Percentiles rank a stretch among this genome's conserved stretches.
Evolutionary conservation across 2,888 invertebrate genomes (phyloP).

Genomic region (Cremastobaeus sp.): DNA sequence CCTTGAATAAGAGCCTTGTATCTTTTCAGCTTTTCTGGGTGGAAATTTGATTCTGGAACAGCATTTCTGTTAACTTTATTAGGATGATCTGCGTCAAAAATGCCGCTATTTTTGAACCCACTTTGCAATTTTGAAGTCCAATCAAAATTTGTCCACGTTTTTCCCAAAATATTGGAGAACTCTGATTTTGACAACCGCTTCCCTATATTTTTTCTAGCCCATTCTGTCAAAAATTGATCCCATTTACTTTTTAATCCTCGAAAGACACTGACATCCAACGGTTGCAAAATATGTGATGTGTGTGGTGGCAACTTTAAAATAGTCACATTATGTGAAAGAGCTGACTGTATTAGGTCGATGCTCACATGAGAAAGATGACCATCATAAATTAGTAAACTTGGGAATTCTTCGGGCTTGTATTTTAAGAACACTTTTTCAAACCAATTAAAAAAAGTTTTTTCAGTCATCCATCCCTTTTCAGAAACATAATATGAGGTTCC

Average conservation of each 20-base stretch:
- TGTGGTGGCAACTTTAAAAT: conserved; percentile 40
- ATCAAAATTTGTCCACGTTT: conserved; percentile 24
- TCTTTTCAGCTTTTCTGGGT: conserved; percentile 22
- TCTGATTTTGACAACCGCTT: conserved; percentile 20
- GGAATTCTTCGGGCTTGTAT: conserved; percentile 2
- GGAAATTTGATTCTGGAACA: conserved; percentile 5
- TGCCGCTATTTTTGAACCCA: conserved; percentile 29
- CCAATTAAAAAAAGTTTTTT: not conserved
- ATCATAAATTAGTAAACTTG: conserved; percentile 33
- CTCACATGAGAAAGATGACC: conserved; percentile 31
- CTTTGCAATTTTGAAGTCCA: conserved; percentile 22
- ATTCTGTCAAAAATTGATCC: conserved; percentile 22
- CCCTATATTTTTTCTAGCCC: conserved; percentile 31
- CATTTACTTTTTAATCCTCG: conserved; percentile 25
- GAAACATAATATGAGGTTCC: conserved; percentile 3
- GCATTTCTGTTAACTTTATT: conserved; percentile 12
- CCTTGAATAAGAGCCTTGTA: conserved; percentile 2
- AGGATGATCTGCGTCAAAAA: conserved; percentile 16
- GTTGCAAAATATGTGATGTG: conserved; percentile 42
- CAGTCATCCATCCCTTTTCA: conserved; percentile 14
- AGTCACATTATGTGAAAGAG: conserved; percentile 10
- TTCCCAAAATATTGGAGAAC: conserved; percentile 21
- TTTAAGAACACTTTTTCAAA: conserved; percentile 1
- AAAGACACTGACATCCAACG: conserved; percentile 38
- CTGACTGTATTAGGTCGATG: conserved; percentile 11